Conservation (phyloP, 2,888 invertebrate species). For the Agonopterix heracliana region DNA sequence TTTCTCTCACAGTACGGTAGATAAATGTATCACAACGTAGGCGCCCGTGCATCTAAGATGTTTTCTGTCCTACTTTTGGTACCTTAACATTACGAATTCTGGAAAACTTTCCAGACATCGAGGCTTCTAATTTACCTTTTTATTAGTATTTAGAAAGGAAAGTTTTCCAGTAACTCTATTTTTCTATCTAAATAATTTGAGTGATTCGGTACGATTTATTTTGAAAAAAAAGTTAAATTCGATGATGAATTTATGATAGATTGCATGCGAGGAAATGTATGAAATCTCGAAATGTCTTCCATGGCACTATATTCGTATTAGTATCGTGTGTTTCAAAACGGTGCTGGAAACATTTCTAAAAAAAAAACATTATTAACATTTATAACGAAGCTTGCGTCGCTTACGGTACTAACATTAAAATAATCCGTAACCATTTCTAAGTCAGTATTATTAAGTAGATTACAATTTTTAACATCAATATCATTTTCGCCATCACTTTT, state of each 20-base stretch:
- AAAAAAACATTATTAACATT: slow-evolving; percentile 20
- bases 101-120: slow-evolving; percentile 64
- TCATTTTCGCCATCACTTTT: slow-evolving; percentile 71
- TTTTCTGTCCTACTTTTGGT: slow-evolving; percentile 44
- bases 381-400: slow-evolving; percentile 59
- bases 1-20: slow-evolving; percentile 67
- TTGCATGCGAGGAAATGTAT: slow-evolving; percentile 26
- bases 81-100: slow-evolving; percentile 30
- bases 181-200: slow-evolving; percentile 20
- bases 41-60: slow-evolving; percentile 61
- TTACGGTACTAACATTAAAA: slow-evolving; percentile 42
- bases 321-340: slow-evolving; percentile 35
- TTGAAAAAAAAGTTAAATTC: slow-evolving; percentile 6
- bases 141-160: slow-evolving; percentile 55
- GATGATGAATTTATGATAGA: too few relatives aligned
- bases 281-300: slow-evolving; percentile 63
- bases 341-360: slow-evolving; percentile 61
- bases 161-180: slow-evolving; percentile 61
- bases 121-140: slow-evolving; percentile 34
- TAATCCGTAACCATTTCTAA: slow-evolving; percentile 36
- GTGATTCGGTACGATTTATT: slow-evolving; percentile 37
- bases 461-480: slow-evolving; percentile 53
- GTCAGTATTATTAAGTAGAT: slow-evolving; percentile 57
- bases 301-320: slow-evolving; percentile 47
- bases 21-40: slow-evolving; percentile 75